Conservation (phyloP, 1,140 invertebrate genomes). For the Procambarus virginalis region DNA sequence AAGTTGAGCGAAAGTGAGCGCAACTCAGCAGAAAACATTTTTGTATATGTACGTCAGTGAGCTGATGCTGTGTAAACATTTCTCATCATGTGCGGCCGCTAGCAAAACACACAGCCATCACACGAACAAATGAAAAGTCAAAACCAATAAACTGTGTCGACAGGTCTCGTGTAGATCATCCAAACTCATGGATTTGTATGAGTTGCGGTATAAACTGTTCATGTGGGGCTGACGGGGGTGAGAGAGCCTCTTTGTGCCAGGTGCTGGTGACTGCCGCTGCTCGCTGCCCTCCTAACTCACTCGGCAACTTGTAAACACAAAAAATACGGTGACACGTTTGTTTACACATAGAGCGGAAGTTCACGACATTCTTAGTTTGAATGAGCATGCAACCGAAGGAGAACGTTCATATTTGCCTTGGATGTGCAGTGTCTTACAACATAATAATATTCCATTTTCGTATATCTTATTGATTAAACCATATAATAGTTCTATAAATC, state of each 20-base stretch:
- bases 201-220: neutral
- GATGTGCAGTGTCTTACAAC: neutral
- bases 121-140: slow-evolving; percentile 68
- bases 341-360: neutral
- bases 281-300: neutral
- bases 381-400: neutral
- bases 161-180: slow-evolving; percentile 64
- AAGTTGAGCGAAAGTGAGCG: slow-evolving; percentile 7
- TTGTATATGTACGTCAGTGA: slow-evolving; percentile 63
- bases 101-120: slow-evolving; percentile 67
- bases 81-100: slow-evolving; percentile 66
- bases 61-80: slow-evolving; percentile 67
- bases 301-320: neutral
- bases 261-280: neutral
- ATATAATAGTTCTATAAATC: neutral
- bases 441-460: neutral
- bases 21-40: slow-evolving; percentile 39
- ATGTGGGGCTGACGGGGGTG: neutral
- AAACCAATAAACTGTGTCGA: slow-evolving; percentile 68
- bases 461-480: too few species aligned
- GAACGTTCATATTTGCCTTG: neutral
- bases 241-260: neutral
- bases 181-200: slow-evolving; percentile 47
- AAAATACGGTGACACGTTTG: neutral
- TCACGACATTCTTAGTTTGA: neutral